Evolutionary conservation across 1,140 invertebrate species (phyloP).

Genomic region (Microplitis mediator): DNA sequence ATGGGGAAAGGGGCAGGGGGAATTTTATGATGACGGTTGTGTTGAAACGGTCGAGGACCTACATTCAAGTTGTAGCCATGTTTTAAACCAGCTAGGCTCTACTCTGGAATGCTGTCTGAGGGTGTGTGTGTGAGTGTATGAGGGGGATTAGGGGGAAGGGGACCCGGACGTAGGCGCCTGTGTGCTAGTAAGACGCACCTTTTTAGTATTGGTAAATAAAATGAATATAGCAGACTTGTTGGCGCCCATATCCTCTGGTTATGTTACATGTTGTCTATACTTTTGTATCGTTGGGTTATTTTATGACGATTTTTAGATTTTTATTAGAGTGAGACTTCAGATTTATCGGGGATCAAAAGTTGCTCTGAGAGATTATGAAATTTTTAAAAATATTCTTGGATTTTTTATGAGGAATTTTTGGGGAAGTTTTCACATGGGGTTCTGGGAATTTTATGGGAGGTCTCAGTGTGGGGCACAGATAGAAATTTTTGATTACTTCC

Average conservation of each 20-base stretch:
- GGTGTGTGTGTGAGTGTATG: not conserved
- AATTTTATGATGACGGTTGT: conserved; percentile 16
- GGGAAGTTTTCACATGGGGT: no score
- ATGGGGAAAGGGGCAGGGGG: conserved; percentile 22
- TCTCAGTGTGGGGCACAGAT: no score
- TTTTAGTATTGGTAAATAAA: not conserved
- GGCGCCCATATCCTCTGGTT: conserved; percentile 55
- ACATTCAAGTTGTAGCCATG: conserved; percentile 60
- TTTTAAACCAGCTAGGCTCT: conserved; percentile 53
- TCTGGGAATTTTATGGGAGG: no score
- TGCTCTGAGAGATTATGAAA: no score
- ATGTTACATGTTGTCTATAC: no score
- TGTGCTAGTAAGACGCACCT: conserved; percentile 37
- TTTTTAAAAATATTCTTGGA: no score
- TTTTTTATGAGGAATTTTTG: no score
- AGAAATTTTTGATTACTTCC: no score
- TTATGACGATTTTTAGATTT: no score
- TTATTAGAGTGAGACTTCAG: no score
- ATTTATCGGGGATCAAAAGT: no score
- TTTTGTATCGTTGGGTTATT: no score
- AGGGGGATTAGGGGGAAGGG: not conserved
- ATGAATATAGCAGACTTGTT: conserved; percentile 57
- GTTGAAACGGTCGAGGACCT: conserved; percentile 59
- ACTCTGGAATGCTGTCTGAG: conserved; percentile 54
- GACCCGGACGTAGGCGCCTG: conserved; percentile 24